Base-by-base conservation (phyloP, 2,797 vertebrate species). In the Spondyliosoma cantharus region DNA sequence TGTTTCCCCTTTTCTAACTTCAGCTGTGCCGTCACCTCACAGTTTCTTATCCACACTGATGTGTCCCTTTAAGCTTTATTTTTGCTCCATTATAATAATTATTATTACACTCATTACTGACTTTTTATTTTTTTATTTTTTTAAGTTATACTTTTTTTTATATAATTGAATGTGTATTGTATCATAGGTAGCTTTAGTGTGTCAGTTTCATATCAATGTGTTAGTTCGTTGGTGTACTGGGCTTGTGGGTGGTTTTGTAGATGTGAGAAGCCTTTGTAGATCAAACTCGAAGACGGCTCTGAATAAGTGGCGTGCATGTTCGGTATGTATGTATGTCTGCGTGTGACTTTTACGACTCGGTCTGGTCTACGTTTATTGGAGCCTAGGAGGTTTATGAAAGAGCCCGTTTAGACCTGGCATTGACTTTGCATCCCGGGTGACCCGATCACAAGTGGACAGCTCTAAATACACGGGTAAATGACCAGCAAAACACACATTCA, bases 71-170 rank as follows among this genome's bases (percentile, higher is more conserved):
- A 52, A 75, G 58, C 48, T 71, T 67, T 76, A 9, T 75, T 53
- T 53, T 67, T 56, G 25, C 45, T 52, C 45, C 50, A 49, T 74
- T 76, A 81, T 65, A 50, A 79, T 85, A 67, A 62, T 76, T 66
- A 79, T 82, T 71, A 80, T 73, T 85, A 84, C 29, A 82, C 54
- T 74, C 71, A 81, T 86, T 91, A 85, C 70, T 86, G 57, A 83
- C 19, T 83, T 82, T 86, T 56, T 19, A 24, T 56, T 67, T 71
- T 83, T 73, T 87, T 92, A 94, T 56, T 67, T 71, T 83, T 71
- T 87, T 92, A 94, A 94, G 87, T 93, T 93, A 91, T 92, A 87
- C 57, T 78, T 83, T 74, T 83, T 74, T 78, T 87, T 85, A 46
- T 85, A 46, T 76, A 60, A 71, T 70, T 90, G 52, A 54, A 88